Base-by-base conservation (phyloP, 2,797 vertebrate genomes). In the Phrynocephalus vlangalii region DNA sequence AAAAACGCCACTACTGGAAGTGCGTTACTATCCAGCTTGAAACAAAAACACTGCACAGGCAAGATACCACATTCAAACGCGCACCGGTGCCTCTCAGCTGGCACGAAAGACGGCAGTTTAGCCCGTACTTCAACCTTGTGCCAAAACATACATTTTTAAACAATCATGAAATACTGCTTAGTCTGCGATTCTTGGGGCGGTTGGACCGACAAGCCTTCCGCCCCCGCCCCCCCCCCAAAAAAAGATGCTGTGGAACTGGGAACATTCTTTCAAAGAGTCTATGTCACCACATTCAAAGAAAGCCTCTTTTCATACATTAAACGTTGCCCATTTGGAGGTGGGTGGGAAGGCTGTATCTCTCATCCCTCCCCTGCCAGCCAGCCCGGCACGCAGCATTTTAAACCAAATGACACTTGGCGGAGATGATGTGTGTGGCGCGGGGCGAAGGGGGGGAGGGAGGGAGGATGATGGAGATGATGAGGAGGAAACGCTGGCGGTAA, bases 41-140 rank as follows among this genome's bases (percentile, higher is more conserved):
- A 88, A 76, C 78, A 80, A 87, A 82, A 84, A 66, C 67, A 79
- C 81, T 22, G 67, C 38, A 16, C 60, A 63, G 60, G 1, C 60
- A 63, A 56, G 52, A 68, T 28, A 10, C 2, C 50, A 80, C 81
- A 70, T 18, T 38, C 18, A 56, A 6, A 48, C 4, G 60, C 33
- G 6, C 38, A 8, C 20, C n/a, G 68, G 44, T 70, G 76, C 77
- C 82, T 75, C 70, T 70, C 77, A 10, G 52, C 68, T 85, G 24
- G n/a, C 70, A n/a, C 10, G 63, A 68, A 86, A 86, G 75, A 79
- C 75, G 85, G 70, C 85, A 87, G 85, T 75, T 86, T 26, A 60
- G 28, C 30, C 63, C 26, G 38, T 15, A 44, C n/a, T 38, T 22
- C 22, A 30, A 56, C 8, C 44, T 9, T 28, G 28, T 24, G 38